A percentile compares a stretch with the other conserved stretches of the same genome.
phyloP scores from a whole-genome alignment of 2,888 invertebrate genomes.

The Tachystola acroxantha region DNA sequence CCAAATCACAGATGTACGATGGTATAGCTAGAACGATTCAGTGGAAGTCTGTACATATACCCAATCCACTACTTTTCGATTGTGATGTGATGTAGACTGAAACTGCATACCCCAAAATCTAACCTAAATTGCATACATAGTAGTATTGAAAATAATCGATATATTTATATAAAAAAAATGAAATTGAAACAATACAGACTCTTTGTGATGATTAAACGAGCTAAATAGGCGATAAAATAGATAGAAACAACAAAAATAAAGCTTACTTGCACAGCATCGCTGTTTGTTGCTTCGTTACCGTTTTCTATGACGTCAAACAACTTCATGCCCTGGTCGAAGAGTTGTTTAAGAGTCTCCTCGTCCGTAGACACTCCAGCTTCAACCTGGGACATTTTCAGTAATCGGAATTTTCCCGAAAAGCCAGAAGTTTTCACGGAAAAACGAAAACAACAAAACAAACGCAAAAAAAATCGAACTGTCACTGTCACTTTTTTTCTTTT shows the following conservation, averaged over 20 bases:
- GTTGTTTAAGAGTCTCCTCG: constrained; percentile 47
- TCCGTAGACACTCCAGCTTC: constrained; percentile 43
- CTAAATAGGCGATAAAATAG: not conserved
- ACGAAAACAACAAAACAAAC: not conserved
- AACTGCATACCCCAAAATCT: too few species aligned
- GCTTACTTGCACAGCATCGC: constrained; percentile 82
- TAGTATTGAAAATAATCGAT: too few species aligned
- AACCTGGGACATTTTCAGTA: constrained; percentile 31
- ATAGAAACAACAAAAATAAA: constrained; percentile 10
- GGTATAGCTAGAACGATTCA: too few species aligned
- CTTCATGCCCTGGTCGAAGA: constrained; percentile 85
- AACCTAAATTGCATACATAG: too few species aligned
- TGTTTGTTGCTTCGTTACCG: constrained; percentile 83
- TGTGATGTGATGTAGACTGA: too few species aligned
- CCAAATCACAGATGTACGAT: too few species aligned
- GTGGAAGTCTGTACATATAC: too few species aligned
- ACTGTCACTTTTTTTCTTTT: too few species aligned
- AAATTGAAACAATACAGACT: not conserved
- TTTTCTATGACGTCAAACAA: constrained; percentile 82
- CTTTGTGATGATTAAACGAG: not conserved
- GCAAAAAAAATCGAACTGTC: not conserved
- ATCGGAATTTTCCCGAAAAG: constrained; percentile 6
- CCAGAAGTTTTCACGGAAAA: not conserved
- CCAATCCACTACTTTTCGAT: too few species aligned
- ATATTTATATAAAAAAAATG: too few species aligned